Conservation (phyloP, 2,888 invertebrate species). For the Calephelis perditalis region DNA sequence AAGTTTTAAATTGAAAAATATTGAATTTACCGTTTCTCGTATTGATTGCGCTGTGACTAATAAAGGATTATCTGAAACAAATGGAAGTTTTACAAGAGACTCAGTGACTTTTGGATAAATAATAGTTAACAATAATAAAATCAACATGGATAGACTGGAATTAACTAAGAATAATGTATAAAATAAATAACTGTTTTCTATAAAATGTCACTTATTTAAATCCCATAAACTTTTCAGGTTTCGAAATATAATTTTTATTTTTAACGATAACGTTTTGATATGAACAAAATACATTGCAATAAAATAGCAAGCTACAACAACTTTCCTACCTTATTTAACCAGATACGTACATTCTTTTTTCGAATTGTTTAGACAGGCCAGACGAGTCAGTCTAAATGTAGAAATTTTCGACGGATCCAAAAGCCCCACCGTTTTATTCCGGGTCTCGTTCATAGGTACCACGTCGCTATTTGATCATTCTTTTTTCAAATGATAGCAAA, state of each 20-base stretch:
- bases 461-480: too few species aligned
- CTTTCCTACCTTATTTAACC: too few species aligned
- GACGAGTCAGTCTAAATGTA: too few species aligned
- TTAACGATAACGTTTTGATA: constrained; percentile 3
- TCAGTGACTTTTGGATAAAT: not conserved
- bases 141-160: constrained; percentile 6
- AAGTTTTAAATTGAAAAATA: constrained; percentile 43
- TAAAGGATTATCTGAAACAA: constrained; percentile 1
- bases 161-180: constrained; percentile 6
- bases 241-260: not conserved
- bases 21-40: constrained; percentile 30
- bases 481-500: too few species aligned
- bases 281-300: not conserved
- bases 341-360: too few species aligned
- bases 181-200: not conserved
- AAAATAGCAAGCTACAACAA: too few species aligned
- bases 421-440: too few species aligned
- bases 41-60: not conserved
- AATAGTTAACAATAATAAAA: constrained; percentile 7
- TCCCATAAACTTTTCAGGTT: constrained; percentile 1
- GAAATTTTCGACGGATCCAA: too few species aligned
- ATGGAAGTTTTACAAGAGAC: constrained; percentile 10
- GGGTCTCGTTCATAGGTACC: too few species aligned
- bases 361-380: too few species aligned
- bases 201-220: constrained; percentile 1